Evolutionary conservation across 2,797 vertebrate species (phyloP).

Genomic region (Micropoecilia bifurca): DNA sequence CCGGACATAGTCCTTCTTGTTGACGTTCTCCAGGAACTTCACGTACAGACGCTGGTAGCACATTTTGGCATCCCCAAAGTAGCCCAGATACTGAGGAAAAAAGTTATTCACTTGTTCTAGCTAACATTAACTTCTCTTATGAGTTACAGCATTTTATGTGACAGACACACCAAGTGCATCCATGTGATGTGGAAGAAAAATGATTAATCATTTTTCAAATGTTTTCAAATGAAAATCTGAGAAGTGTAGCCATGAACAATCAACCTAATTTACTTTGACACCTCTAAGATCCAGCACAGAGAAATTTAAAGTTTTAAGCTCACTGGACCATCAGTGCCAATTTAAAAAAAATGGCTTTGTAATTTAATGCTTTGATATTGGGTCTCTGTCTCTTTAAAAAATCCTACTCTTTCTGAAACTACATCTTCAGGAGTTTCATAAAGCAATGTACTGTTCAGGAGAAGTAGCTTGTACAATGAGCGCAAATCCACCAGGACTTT

Average conservation of each 20-base stretch:
- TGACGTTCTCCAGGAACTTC: conserved; percentile 93
- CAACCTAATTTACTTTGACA: not conserved
- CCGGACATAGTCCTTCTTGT: conserved; percentile 93
- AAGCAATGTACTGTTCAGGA: too few relatives aligned
- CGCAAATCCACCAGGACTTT: too few relatives aligned
- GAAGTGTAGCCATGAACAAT: not conserved
- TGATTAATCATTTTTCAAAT: not conserved
- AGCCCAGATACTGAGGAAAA: conserved; percentile 86
- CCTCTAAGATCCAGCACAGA: not conserved
- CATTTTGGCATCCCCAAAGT: conserved; percentile 93
- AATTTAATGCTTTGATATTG: too few relatives aligned
- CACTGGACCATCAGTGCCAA: not conserved
- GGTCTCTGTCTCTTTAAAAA: too few relatives aligned
- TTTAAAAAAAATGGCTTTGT: too few relatives aligned
- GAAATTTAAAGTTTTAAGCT: not conserved
- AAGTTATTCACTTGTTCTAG: not conserved
- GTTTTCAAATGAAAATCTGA: not conserved
- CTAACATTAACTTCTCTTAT: not conserved
- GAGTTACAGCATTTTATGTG: not conserved
- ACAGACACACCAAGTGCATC: not conserved
- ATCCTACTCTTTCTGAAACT: too few relatives aligned
- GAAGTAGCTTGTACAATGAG: too few relatives aligned
- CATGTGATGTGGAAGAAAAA: not conserved
- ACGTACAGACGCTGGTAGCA: conserved; percentile 92
- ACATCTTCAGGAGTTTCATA: too few relatives aligned